Percentiles rank a stretch among this genome's conserved stretches.
phyloP scores from a whole-genome alignment of 2,797 vertebrate species.

The Gymnothorax javanicus region DNA sequence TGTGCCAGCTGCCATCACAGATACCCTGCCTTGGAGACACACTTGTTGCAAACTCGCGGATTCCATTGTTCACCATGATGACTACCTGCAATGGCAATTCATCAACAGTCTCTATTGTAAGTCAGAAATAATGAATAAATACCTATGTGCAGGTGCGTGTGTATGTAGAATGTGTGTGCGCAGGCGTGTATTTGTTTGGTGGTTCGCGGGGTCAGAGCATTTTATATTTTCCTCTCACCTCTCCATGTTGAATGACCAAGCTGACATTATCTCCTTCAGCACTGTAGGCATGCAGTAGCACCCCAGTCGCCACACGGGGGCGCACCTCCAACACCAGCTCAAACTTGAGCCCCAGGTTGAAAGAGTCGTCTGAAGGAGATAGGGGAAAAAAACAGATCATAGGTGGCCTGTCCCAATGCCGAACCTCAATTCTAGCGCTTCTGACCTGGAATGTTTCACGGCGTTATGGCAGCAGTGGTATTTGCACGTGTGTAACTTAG shows the following conservation, averaged over 20 bases:
- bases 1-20: slow-evolving; percentile 89
- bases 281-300: slow-evolving; percentile 81
- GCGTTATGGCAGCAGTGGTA: slow-evolving; percentile 15
- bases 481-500: slow-evolving; percentile 34
- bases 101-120: not conserved
- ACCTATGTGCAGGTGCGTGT: not conserved
- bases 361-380: slow-evolving; percentile 78
- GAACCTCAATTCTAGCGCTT: slow-evolving; percentile 21
- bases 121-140: slow-evolving; percentile 1
- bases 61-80: slow-evolving; percentile 82
- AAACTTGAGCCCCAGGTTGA: slow-evolving; percentile 82
- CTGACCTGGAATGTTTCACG: slow-evolving; percentile 37
- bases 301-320: slow-evolving; percentile 83
- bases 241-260: slow-evolving; percentile 81
- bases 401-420: slow-evolving; percentile 6
- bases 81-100: slow-evolving; percentile 73
- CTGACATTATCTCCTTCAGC: slow-evolving; percentile 75
- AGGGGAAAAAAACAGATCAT: slow-evolving; percentile 40
- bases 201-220: not conserved
- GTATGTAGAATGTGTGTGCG: not conserved
- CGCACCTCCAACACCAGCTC: slow-evolving; percentile 89
- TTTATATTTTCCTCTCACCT: slow-evolving; percentile 63
- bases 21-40: slow-evolving; percentile 78
- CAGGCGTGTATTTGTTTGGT: not conserved
- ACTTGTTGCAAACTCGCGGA: slow-evolving; percentile 81